Evolutionary conservation across 1,140 invertebrate genomes (phyloP).

Genomic region (Scaptomyza montana): DNA sequence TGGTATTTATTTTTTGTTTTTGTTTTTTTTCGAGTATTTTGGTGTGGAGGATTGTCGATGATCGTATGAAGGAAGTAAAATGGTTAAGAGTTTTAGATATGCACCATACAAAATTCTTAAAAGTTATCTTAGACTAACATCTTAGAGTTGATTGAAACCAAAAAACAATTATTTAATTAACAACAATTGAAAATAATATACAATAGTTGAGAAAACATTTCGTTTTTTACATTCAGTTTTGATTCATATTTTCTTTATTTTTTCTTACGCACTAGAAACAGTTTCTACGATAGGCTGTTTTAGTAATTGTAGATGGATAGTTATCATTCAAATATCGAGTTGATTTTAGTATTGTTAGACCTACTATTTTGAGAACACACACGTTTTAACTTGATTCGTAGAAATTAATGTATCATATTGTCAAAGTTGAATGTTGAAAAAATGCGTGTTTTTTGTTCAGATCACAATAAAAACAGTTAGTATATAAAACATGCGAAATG

Average conservation of each 20-base stretch:
- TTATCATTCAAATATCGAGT: constrained; percentile 45
- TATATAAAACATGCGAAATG: constrained; percentile 23
- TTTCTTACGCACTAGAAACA: constrained; percentile 64
- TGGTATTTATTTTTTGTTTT: constrained; percentile 23
- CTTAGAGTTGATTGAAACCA: constrained; percentile 50
- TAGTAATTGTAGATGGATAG: constrained; percentile 38
- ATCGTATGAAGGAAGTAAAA: constrained; percentile 50
- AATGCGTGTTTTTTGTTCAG: constrained; percentile 16
- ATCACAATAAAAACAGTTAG: constrained; percentile 25
- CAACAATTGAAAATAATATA: constrained; percentile 49
- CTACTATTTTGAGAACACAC: constrained; percentile 76
- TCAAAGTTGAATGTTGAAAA: constrained; percentile 20
- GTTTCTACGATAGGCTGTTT: constrained; percentile 48
- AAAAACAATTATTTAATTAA: constrained; percentile 31
- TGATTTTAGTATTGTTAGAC: constrained; percentile 38
- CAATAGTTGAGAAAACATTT: constrained; percentile 32
- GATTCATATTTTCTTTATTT: constrained; percentile 6
- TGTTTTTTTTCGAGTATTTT: constrained; percentile 14
- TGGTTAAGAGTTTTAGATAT: constrained; percentile 53
- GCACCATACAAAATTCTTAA: constrained; percentile 51
- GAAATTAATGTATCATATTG: constrained; percentile 8
- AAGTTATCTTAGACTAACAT: constrained; percentile 33
- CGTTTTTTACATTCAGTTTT: constrained; percentile 63
- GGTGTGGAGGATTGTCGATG: constrained; percentile 33
- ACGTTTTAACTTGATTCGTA: constrained; percentile 34